These are phyloP conservation scores for Chitala chitala DNA, from an alignment of 2,113 vertebrate genomes.

Conservation along the genomic window DNA sequence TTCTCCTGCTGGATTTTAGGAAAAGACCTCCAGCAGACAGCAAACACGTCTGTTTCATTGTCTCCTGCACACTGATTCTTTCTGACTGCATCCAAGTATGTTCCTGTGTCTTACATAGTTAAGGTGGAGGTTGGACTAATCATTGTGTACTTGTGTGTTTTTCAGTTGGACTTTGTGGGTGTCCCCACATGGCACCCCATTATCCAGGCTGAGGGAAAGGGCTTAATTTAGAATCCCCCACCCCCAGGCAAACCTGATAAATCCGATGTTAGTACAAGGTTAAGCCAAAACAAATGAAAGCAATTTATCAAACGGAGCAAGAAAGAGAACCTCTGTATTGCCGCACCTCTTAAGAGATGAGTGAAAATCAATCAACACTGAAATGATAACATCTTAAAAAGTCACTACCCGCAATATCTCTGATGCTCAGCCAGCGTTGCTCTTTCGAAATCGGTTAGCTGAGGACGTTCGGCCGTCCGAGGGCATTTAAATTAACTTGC, in stretches of 20 bases:
- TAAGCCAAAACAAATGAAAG: conserved; percentile 51
- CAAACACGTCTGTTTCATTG: neutral
- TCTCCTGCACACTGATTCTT: neutral
- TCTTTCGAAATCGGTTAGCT: no score
- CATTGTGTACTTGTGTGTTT: no score
- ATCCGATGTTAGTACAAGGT: conserved; percentile 39
- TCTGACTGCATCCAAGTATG: neutral
- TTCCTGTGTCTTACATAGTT: no score
- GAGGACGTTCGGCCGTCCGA: no score
- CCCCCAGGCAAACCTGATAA: conserved; percentile 34
- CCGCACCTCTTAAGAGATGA: conserved; percentile 33
- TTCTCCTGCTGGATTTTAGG: no score
- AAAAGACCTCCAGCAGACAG: neutral
- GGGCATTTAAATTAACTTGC: neutral
- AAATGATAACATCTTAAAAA: neutral
- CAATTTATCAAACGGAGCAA: conserved; percentile 47
- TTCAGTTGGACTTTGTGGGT: no score
- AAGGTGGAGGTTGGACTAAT: no score
- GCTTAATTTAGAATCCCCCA: conserved; percentile 11
- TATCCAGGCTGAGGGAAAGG: neutral
- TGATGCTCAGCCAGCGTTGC: neutral
- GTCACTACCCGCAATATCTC: neutral
- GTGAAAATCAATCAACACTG: conserved; percentile 44
- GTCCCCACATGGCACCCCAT: neutral
- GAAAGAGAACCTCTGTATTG: conserved; percentile 43